Conservation (phyloP, 2,888 invertebrate species). For the Pelosia muscerda region DNA sequence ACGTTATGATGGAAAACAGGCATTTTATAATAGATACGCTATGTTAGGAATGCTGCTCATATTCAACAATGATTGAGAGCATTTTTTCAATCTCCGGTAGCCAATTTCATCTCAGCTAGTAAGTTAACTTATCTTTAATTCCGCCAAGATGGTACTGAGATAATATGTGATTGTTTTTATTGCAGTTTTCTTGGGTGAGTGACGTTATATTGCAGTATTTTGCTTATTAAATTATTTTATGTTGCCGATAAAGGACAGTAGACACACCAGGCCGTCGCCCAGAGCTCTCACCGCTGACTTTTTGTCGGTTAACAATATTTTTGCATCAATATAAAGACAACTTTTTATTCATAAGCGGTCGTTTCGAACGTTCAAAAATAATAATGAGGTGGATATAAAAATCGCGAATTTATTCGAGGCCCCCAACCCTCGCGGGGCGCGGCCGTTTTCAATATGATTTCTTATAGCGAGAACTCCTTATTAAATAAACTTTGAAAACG, state of each 20-base stretch:
- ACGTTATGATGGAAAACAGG: constrained; percentile 64
- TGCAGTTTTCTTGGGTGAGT: constrained; percentile 46
- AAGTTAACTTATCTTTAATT: constrained; percentile 51
- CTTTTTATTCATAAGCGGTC: constrained; percentile 82
- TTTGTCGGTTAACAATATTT: constrained; percentile 76
- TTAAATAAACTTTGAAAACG: constrained; percentile 84
- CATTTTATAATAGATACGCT: constrained; percentile 70
- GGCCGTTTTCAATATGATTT: constrained; percentile 77
- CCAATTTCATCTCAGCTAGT: constrained; percentile 46
- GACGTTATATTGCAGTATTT: constrained; percentile 48
- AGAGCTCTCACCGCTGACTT: constrained; percentile 59
- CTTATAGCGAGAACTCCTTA: constrained; percentile 79
- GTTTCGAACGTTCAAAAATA: constrained; percentile 77
- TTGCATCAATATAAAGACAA: constrained; percentile 81
- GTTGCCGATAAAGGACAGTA: constrained; percentile 51
- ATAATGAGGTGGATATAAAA: constrained; percentile 84
- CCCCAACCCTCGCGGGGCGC: constrained; percentile 58
- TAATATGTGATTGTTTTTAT: constrained; percentile 56
- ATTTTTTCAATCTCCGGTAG: constrained; percentile 57
- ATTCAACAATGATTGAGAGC: constrained; percentile 46
- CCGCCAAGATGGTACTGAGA: constrained; percentile 36
- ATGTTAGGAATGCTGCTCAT: constrained; percentile 71
- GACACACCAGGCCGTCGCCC: constrained; percentile 39
- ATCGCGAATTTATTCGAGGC: constrained; percentile 80
- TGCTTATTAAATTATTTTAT: constrained; percentile 60